These are phyloP conservation scores for Gasteruption jaculator DNA, from an alignment of 2,888 invertebrate genomes.

Conservation along the genomic window DNA sequence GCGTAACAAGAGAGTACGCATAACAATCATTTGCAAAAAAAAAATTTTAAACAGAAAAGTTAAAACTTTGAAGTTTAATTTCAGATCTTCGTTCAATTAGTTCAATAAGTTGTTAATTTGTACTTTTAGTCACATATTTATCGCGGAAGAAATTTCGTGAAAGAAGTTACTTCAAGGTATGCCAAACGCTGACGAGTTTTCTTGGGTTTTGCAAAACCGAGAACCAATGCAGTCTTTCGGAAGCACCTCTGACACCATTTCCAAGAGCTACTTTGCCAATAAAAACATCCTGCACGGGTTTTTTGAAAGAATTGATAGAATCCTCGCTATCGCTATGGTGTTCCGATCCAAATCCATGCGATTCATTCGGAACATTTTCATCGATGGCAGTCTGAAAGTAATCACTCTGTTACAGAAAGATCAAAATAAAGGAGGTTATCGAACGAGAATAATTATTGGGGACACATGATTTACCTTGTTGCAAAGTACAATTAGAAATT, in stretches of 20 bases:
- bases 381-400: neutral
- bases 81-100: too few species aligned
- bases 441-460: neutral
- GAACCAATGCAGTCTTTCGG: conserved; percentile 47
- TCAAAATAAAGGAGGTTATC: neutral
- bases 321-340: conserved; percentile 45
- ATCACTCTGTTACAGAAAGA: neutral
- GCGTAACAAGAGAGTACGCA: too few species aligned
- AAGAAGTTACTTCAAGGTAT: conserved; percentile 39
- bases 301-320: conserved; percentile 37
- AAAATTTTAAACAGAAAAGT: too few species aligned
- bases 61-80: too few species aligned
- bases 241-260: conserved; percentile 45
- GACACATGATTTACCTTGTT: conserved; percentile 35
- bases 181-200: conserved; percentile 49
- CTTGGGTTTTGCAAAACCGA: conserved; percentile 47
- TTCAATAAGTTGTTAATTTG: too few species aligned
- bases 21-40: too few species aligned
- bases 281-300: conserved; percentile 33
- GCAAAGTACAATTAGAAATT: conserved; percentile 47
- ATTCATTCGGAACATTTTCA: conserved; percentile 16
- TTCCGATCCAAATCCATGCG: conserved; percentile 22
- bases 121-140: too few species aligned
- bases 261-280: conserved; percentile 49
- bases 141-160: too few species aligned